A percentile compares a stretch with the other conserved stretches of the same genome.
These are phyloP conservation scores for Xanthorhoe designata DNA, from an alignment of 2,888 invertebrate species.

Conservation along the genomic window DNA sequence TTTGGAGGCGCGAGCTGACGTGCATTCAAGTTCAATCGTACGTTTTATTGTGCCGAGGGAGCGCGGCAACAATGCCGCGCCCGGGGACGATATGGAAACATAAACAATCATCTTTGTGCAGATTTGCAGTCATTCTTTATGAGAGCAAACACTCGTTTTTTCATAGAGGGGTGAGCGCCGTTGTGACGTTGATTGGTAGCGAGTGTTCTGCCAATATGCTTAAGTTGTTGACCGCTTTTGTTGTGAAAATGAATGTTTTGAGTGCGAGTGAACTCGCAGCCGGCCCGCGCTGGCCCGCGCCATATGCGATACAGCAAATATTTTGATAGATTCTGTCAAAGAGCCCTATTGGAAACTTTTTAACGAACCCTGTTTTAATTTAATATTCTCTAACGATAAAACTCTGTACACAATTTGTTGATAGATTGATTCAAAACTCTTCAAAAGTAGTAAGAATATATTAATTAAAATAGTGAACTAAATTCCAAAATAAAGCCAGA, in stretches of 20 bases:
- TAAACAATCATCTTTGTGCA: conserved; percentile 82
- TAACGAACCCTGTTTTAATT: neutral
- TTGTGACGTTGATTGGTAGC: conserved; percentile 80
- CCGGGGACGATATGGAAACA: conserved; percentile 76
- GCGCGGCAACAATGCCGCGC: conserved; percentile 64
- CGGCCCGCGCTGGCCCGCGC: conserved; percentile 21
- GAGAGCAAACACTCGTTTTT: conserved; percentile 82
- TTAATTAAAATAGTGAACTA: neutral
- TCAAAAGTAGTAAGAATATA: neutral
- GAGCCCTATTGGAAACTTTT: conserved; percentile 11
- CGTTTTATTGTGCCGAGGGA: conserved; percentile 71
- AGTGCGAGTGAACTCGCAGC: conserved; percentile 43
- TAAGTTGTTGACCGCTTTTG: conserved; percentile 76
- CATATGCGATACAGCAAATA: conserved; percentile 54
- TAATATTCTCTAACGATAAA: neutral
- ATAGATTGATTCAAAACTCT: neutral
- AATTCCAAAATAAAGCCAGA: neutral
- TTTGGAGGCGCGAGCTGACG: conserved; percentile 64
- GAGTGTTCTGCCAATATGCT: conserved; percentile 83
- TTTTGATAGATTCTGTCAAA: conserved; percentile 35
- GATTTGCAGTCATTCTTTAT: conserved; percentile 83
- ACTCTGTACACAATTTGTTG: neutral
- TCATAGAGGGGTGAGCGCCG: conserved; percentile 58
- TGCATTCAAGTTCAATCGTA: conserved; percentile 80
- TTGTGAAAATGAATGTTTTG: conserved; percentile 77